Conservation (phyloP, 2,113 vertebrate genomes). For the Ondatra zibethicus region DNA sequence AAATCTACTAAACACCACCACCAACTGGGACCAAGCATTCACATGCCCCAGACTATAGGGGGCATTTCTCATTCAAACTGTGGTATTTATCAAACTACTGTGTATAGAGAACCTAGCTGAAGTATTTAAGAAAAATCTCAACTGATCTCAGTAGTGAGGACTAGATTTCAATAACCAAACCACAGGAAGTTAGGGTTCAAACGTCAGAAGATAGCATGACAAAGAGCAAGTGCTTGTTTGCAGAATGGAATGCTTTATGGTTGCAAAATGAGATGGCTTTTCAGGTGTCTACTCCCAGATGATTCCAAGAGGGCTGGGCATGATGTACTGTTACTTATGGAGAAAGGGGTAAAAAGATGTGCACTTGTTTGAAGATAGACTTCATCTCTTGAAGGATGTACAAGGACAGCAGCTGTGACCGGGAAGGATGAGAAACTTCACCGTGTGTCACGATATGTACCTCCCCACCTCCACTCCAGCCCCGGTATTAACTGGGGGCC, state of each 20-base stretch:
- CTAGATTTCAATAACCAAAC: slow-evolving; percentile 12
- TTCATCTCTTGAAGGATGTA: background rate
- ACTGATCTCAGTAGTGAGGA: background rate
- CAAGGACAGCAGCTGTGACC: background rate
- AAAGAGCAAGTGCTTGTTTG: background rate
- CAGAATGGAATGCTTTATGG: background rate
- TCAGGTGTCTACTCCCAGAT: background rate
- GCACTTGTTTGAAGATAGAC: background rate
- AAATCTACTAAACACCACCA: background rate
- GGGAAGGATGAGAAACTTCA: background rate
- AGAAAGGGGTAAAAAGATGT: background rate
- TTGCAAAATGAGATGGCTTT: background rate
- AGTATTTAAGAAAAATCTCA: slow-evolving; percentile 1
- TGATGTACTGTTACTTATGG: background rate
- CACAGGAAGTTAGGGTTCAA: background rate
- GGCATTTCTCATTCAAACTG: background rate
- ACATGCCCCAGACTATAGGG: background rate
- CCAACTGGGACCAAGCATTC: background rate
- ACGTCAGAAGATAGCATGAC: background rate
- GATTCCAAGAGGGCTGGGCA: background rate
- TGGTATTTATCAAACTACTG: background rate
- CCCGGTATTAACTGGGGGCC: background rate
- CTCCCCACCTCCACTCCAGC: background rate
- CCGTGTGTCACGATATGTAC: background rate
- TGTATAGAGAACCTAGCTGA: slow-evolving; percentile 1